Evolutionary conservation across 64 coral and sea anemone genomes (phyloP), one percentile per base, ranked within the genome.

Genomic region (Montipora sp.): DNA sequence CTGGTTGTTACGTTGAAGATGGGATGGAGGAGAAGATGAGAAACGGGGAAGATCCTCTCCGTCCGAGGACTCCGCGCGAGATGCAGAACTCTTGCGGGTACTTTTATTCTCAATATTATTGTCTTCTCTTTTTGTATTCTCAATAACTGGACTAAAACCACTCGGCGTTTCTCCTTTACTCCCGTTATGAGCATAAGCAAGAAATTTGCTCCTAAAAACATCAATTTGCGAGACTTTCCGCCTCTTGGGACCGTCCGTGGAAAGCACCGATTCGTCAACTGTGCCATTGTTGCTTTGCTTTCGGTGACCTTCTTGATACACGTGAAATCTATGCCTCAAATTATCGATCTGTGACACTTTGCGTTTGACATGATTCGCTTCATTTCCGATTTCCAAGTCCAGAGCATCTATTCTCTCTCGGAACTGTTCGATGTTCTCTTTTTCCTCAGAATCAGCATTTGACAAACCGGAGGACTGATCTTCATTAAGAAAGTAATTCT

Each of bases 281-380:
- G 65, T 13, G 50, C 5, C 5, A 8, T 19, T 7, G 19, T 5
- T 19, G 18, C 19, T 85, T 19, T 44, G 15, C 18, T 71, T 85
- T 27, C 61, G 18, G 4, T 83, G 55, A 19, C 15, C 23, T 8
- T 67, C 45, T 1, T 89, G 51, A 50, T 89, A 89, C 21, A 77
- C 73, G 2, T 77, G 77, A 51, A 93, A 88, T 23, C 88, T 93
- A 3, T 87, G 60, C 43, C 91, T 78, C 20, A 93, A 88, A 68
- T 86, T 78, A 15, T 88, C 91, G 18, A 93, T 93, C 60, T 93
- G 91, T 20, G 91, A 93, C 6, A 88, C 81, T 87, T 59, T 79
- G 11, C 50, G 80, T 76, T 77, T 77, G 27, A 50, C 16, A 49
- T 87, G 75, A 60, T 73, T 77, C 43, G 46, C 16, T 57, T 87